Conservation (phyloP, 2,888 invertebrate species). For the Trissolcus brochymenae region DNA sequence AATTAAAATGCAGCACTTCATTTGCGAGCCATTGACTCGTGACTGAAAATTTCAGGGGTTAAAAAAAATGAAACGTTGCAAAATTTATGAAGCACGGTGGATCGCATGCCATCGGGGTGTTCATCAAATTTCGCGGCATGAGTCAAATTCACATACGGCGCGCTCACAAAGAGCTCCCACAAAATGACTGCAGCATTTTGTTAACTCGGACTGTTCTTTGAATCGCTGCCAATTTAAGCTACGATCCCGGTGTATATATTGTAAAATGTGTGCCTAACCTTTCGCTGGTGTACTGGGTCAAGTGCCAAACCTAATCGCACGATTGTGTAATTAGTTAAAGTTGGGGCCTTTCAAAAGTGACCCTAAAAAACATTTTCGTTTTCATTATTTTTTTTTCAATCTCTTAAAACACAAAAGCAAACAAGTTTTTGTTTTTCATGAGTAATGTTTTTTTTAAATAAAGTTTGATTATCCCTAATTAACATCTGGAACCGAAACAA, state of each 20-base stretch:
- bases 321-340: no score
- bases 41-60: no score
- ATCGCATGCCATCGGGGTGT: constrained; percentile 48
- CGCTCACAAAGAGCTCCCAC: constrained; percentile 26
- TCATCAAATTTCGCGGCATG: constrained; percentile 51
- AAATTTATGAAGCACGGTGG: constrained; percentile 37
- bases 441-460: no score
- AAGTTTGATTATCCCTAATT: no score
- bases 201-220: constrained; percentile 65
- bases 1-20: no score
- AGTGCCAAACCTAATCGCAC: no score
- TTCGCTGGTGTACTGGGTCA: constrained; percentile 29
- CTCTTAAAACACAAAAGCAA: no score
- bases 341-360: neutral
- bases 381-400: no score
- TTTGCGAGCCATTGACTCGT: no score
- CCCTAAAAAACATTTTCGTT: no score
- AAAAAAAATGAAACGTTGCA: constrained; percentile 40
- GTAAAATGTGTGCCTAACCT: constrained; percentile 44
- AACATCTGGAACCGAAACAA: neutral
- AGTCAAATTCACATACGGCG: constrained; percentile 41
- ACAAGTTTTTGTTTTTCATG: no score
- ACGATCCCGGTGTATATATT: constrained; percentile 30
- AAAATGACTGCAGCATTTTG: constrained; percentile 68
- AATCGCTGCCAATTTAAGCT: constrained; percentile 64